Conservation (phyloP, 2,113 vertebrate species). For the Fulmarus glacialis region DNA sequence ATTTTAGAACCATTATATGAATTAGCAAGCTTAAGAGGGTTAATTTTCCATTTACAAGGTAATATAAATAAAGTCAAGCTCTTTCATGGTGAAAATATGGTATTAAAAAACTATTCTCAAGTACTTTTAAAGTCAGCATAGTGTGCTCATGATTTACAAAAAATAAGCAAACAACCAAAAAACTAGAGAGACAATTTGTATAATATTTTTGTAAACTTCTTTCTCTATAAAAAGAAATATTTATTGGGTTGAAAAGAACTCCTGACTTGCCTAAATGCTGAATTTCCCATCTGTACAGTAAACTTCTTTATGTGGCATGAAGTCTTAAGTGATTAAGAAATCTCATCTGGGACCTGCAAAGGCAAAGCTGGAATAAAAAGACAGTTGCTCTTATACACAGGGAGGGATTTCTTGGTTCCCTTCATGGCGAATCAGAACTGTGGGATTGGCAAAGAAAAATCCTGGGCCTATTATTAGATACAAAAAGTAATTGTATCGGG, state of each 20-base stretch:
- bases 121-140: neutral
- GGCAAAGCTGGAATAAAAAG: neutral
- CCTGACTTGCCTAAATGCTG: neutral
- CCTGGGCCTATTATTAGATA: neutral
- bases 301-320: neutral
- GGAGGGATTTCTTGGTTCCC: neutral
- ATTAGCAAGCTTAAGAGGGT: neutral
- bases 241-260: neutral
- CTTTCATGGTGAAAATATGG: neutral
- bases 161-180: neutral
- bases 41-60: neutral
- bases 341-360: neutral
- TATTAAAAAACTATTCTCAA: neutral
- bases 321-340: neutral
- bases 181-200: neutral
- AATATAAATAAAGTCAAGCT: neutral
- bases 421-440: neutral
- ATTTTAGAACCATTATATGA: neutral
- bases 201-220: neutral
- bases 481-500: neutral
- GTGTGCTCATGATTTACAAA: neutral
- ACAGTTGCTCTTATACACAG: neutral
- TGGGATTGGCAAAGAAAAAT: neutral
- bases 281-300: neutral
- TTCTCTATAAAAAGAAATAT: neutral